Evolutionary conservation across 2,888 invertebrate genomes (phyloP).

Genomic region (Temnothorax ravouxi): DNA sequence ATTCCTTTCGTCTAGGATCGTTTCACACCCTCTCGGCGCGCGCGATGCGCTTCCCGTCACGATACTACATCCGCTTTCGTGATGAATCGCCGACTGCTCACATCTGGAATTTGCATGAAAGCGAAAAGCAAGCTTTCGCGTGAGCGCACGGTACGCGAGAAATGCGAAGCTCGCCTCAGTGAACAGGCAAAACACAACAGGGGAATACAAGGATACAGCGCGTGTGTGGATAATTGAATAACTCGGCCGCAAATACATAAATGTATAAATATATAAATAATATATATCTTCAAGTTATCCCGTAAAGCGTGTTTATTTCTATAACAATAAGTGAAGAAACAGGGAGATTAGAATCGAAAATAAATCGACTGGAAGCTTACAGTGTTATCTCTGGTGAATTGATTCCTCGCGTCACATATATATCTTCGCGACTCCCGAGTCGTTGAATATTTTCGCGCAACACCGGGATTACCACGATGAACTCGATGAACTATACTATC

Average conservation of each 20-base stretch:
- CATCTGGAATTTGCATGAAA: slow-evolving; percentile 48
- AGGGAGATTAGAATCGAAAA: not conserved
- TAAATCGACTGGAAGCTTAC: not conserved
- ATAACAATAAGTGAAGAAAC: too few species aligned
- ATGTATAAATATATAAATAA: not conserved
- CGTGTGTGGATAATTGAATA: slow-evolving; percentile 19
- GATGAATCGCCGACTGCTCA: slow-evolving; percentile 56
- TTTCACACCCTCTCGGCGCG: slow-evolving; percentile 40
- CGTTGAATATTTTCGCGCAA: slow-evolving; percentile 27
- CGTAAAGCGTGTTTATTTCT: not conserved
- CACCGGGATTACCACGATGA: slow-evolving; percentile 24
- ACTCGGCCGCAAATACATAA: not conserved
- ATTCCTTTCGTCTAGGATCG: slow-evolving; percentile 44
- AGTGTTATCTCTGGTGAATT: not conserved
- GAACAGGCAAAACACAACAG: slow-evolving; percentile 3
- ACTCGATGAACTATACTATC: slow-evolving; percentile 62
- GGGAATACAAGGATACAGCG: not conserved
- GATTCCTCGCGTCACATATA: not conserved
- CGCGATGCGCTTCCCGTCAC: slow-evolving; percentile 43
- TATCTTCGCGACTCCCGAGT: not conserved
- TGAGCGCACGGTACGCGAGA: slow-evolving; percentile 29
- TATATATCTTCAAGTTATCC: not conserved
- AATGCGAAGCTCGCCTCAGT: not conserved
- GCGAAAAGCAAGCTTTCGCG: slow-evolving; percentile 55
- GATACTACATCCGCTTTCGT: slow-evolving; percentile 54